phyloP scores from a whole-genome alignment of 1,140 invertebrate species.

The Papilio glaucus region DNA sequence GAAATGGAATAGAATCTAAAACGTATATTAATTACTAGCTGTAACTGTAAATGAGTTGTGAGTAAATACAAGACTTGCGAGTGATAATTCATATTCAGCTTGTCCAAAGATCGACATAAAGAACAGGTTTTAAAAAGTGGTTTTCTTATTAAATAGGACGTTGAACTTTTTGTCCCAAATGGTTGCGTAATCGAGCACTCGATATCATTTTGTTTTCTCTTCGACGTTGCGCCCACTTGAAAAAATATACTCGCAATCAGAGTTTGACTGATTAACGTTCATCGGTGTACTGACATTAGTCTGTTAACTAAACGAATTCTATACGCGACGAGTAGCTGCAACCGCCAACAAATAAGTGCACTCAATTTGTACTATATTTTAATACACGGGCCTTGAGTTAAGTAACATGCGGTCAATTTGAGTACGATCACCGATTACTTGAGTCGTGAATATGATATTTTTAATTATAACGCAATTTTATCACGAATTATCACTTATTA shows the following conservation, averaged over 20 bases:
- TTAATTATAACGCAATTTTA: slow-evolving; percentile 8
- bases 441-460: not conserved
- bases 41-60: slow-evolving; percentile 16
- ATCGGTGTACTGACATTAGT: slow-evolving; percentile 1
- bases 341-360: slow-evolving; percentile 8
- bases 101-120: slow-evolving; percentile 66
- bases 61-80: slow-evolving; percentile 34
- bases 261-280: slow-evolving; percentile 25
- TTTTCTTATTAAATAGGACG: slow-evolving; percentile 75
- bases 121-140: slow-evolving; percentile 78
- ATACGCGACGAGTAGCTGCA: not conserved
- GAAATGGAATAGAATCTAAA: not conserved
- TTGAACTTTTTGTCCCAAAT: slow-evolving; percentile 75
- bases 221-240: slow-evolving; percentile 44
- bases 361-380: not conserved
- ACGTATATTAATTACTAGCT: not conserved
- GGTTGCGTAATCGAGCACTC: slow-evolving; percentile 63
- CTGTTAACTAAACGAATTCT: not conserved
- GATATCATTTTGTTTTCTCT: slow-evolving; percentile 72
- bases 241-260: slow-evolving; percentile 25
- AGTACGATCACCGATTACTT: slow-evolving; percentile 16
- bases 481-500: not conserved
- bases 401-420: not conserved
- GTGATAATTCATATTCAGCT: slow-evolving; percentile 59
- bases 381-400: slow-evolving; percentile 7